Base-by-base conservation (phyloP, 2,888 invertebrate genomes). In the Phoronis australis region DNA sequence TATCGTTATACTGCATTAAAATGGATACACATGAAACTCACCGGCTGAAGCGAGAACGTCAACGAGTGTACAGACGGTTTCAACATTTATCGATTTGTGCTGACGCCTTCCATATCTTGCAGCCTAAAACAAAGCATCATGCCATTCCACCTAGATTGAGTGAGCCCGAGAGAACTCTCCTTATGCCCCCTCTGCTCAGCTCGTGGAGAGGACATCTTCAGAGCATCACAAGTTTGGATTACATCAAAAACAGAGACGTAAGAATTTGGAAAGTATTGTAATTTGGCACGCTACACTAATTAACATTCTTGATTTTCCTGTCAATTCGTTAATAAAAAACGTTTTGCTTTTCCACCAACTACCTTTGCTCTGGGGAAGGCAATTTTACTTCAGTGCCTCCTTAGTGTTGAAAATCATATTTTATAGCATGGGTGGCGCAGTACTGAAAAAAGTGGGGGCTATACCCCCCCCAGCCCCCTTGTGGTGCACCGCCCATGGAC, bases 1-100 rank as follows among this genome's bases (percentile, higher is more conserved):
- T 90, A 69, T 80, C 78, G 45, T 85, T 87, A 71, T 90, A 83
- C 63, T 82, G 84, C 37, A 76, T 79, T 86, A 48, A 85, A 81
- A 31, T 31, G 31, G 31, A 31, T 9, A 12, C 31, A 31, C n/a
- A n/a, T n/a, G 31, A 31, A 31, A 15, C 9, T 9, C 15, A 15
- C 31, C 9, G 31, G 15, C 31, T 31, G 9, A 15, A 9, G 9
- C 15, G 18, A n/a, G 43, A 43, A 31, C 20, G 27, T 3, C 15
- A 20, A 18, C 27, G 25, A 24, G 20, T 4, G 18, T n/a, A 18
- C 9, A 27, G 25, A n/a, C 43, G 27, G 12, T 43, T 27, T 26
- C 18, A 6, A 15, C 6, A 26, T 26, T 24, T 9, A 31, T 4
- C 18, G 12, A 25, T 20, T 3, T 4, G n/a, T 20, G 20, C 26